phyloP scores from a whole-genome alignment of 2,888 invertebrate genomes.

The Eristalis pertinax region DNA sequence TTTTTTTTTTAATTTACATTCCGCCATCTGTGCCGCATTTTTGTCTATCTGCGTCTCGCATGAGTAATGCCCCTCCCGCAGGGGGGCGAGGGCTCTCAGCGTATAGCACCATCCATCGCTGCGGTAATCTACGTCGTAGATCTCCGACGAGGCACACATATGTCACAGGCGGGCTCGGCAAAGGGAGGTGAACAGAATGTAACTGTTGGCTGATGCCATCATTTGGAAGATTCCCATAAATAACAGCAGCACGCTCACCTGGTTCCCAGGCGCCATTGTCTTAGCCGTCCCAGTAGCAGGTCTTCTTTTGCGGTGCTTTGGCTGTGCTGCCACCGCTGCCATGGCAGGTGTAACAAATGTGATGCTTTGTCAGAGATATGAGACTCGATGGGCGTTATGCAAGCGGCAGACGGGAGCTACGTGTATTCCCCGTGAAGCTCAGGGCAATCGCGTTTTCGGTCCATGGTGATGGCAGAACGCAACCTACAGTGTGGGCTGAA shows the following conservation, averaged over 20 bases:
- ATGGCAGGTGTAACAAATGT: slow-evolving; percentile 66
- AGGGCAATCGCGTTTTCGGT: slow-evolving; percentile 36
- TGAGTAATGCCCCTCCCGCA: slow-evolving; percentile 39
- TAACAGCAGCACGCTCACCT: slow-evolving; percentile 54
- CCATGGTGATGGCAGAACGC: neutral
- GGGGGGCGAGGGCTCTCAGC: neutral
- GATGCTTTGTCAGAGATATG: slow-evolving; percentile 60
- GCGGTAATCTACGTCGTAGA: slow-evolving; percentile 26
- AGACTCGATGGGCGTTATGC: slow-evolving; percentile 50
- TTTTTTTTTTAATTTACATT: slow-evolving; percentile 56
- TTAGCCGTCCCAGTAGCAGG: slow-evolving; percentile 37
- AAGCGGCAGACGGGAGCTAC: slow-evolving; percentile 47
- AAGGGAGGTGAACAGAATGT: slow-evolving; percentile 14
- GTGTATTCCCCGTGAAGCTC: slow-evolving; percentile 32
- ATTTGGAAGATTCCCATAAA: slow-evolving; percentile 51
- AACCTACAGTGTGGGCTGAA: slow-evolving; percentile 17
- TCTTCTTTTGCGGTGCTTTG: neutral
- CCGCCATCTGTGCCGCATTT: slow-evolving; percentile 48
- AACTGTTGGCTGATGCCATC: slow-evolving; percentile 39
- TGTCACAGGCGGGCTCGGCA: slow-evolving; percentile 39
- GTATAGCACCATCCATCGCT: slow-evolving; percentile 32
- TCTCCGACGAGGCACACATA: slow-evolving; percentile 49
- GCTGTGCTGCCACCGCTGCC: neutral
- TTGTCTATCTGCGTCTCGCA: slow-evolving; percentile 37
- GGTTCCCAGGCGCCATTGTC: slow-evolving; percentile 67